Percentiles rank a stretch among this genome's conserved stretches.
phyloP scores from a whole-genome alignment of 2,888 invertebrate genomes.

The Pseudanteris insignis region DNA sequence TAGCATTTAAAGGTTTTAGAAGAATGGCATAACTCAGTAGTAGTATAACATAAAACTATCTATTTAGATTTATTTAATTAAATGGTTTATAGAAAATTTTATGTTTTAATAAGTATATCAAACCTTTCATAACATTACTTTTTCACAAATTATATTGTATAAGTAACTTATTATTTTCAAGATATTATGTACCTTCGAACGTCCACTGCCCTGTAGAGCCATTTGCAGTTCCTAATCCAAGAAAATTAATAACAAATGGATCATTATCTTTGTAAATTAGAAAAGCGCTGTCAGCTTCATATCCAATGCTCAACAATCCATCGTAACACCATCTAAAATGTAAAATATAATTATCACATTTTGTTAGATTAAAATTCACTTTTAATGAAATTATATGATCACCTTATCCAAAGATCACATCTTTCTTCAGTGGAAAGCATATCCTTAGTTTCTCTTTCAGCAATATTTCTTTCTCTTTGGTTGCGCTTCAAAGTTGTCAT shows the following conservation, averaged over 20 bases:
- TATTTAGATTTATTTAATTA: constrained; percentile 15
- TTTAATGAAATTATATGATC: no score
- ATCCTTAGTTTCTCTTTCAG: constrained; percentile 50
- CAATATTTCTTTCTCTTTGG: constrained; percentile 46
- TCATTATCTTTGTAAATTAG: constrained; percentile 51
- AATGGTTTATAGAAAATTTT: no score
- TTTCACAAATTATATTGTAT: constrained; percentile 5
- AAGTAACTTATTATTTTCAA: no score
- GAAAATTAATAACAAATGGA: constrained; percentile 54
- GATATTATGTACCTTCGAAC: constrained; percentile 54
- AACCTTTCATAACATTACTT: no score
- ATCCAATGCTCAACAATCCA: constrained; percentile 49
- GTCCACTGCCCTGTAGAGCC: constrained; percentile 55
- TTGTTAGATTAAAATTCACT: background rate
- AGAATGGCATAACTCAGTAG: constrained; percentile 28
- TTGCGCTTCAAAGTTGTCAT: constrained; percentile 53
- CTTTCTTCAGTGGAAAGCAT: constrained; percentile 47
- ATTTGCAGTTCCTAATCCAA: constrained; percentile 53
- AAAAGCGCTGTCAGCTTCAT: constrained; percentile 43
- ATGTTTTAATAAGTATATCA: no score
- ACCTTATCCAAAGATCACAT: constrained; percentile 53
- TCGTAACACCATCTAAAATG: constrained; percentile 51
- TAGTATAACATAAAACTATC: constrained; percentile 25
- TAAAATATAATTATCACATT: no score
- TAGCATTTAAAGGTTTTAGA: background rate